phyloP scores from a whole-genome alignment of 2,113 vertebrate species.

The Hiodon tergisus region DNA sequence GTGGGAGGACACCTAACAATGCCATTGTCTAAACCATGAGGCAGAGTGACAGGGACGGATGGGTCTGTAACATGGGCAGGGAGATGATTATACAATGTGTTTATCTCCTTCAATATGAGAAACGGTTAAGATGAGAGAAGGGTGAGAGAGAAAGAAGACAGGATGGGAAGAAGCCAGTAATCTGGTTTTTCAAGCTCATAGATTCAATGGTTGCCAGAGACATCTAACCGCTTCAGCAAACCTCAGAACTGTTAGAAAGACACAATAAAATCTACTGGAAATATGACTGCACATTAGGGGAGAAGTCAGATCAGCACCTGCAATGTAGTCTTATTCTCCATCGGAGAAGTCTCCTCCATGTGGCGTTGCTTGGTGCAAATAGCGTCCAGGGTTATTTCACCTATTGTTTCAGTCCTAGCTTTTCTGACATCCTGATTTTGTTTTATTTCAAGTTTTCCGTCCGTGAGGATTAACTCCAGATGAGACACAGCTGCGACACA shows the following conservation, averaged over 20 bases:
- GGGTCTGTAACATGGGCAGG: not conserved
- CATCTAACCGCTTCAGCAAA: too few relatives aligned
- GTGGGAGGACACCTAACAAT: not conserved
- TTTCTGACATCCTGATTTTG: not conserved
- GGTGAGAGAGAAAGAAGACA: not conserved
- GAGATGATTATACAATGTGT: not conserved
- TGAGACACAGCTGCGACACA: slow-evolving; percentile 9
- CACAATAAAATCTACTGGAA: too few relatives aligned
- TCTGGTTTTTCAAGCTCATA: not conserved
- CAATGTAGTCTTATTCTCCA: not conserved
- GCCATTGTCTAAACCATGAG: not conserved
- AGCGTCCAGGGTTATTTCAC: not conserved
- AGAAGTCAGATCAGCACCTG: not conserved
- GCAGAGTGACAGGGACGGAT: not conserved
- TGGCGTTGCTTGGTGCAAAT: too few relatives aligned
- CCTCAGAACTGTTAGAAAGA: too few relatives aligned
- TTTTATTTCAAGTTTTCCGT: not conserved
- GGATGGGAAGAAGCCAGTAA: not conserved
- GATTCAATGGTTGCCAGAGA: too few relatives aligned
- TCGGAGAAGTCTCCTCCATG: too few relatives aligned
- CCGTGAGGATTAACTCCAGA: slow-evolving; percentile 5
- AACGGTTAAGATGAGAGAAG: not conserved
- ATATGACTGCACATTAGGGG: not conserved
- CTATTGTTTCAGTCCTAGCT: not conserved
- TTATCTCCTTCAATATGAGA: not conserved